A percentile compares a stretch with the other conserved stretches of the same genome.
phyloP scores from a whole-genome alignment of 2,797 vertebrate species.

The Chloroceryle amazona region DNA sequence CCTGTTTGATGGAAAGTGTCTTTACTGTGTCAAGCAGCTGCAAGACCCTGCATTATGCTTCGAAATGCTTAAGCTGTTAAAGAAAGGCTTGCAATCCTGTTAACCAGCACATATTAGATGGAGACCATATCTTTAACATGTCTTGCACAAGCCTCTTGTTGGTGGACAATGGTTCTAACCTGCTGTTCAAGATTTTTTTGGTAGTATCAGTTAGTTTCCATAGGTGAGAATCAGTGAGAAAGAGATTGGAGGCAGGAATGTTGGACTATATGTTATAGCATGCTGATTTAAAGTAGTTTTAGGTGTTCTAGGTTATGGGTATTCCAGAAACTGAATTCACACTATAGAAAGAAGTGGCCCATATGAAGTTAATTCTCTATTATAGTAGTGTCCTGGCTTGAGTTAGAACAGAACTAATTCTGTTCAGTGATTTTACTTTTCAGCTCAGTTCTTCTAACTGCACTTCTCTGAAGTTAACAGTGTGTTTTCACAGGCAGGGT shows the following conservation, averaged over 20 bases:
- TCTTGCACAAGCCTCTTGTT: background rate
- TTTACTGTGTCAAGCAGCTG: background rate
- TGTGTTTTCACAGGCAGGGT: too few relatives aligned
- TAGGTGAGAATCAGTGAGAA: background rate
- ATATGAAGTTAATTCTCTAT: background rate
- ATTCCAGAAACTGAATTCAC: background rate
- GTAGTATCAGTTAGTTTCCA: background rate
- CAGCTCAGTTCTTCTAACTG: too few relatives aligned
- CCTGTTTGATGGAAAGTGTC: background rate
- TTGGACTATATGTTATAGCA: background rate
- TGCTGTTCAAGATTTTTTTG: background rate
- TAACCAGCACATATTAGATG: background rate
- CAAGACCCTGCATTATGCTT: background rate
- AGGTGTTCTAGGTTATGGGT: accelerated
- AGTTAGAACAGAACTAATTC: too few relatives aligned
- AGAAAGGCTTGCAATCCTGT: background rate
- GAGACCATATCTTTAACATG: background rate
- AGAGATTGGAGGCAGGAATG: background rate
- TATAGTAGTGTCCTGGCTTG: background rate
- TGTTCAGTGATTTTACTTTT: too few relatives aligned
- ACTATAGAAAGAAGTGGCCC: background rate
- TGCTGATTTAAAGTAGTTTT: background rate
- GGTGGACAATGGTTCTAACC: background rate
- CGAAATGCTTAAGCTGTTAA: background rate
- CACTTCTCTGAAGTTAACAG: too few relatives aligned